Base-by-base conservation (phyloP, 2,113 vertebrate species). In the Ibidorhyncha struthersii region DNA sequence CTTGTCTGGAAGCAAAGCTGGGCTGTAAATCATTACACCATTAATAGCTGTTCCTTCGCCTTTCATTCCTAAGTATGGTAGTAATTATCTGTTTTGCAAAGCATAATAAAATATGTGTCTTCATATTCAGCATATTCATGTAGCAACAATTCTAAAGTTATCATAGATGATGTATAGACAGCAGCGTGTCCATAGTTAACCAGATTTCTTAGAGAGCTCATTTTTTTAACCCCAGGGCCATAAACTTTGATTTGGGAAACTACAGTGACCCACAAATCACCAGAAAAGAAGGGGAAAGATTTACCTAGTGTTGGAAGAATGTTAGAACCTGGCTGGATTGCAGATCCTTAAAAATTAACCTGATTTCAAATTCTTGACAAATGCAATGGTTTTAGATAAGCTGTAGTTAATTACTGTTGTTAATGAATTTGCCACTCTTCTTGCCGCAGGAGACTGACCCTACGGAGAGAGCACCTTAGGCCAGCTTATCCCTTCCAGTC, bases 81-180 rank as follows among this genome's bases (percentile, higher is more conserved):
- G 82, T 52, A 94, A 97, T 96, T 95, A 96, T 96, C 85, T 96
- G 69, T 96, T 94, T 96, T 94, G 82, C 52, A 96, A 93, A 95
- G 52, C 90, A 58, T 74, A 95, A 88, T 94, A 95, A 94, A 94
- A 78, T 86, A 38, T 77, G 59, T 83, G 91, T 89, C 95, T 95
- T 96, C 83, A 53, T 96, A 89, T 65, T 91, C 89, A 87, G 86
- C 89, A 89, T 92, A 92, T 89, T 82, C 55, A 65, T 91, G 66
- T 81, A 91, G 62, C 2, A 3, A 86, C 50, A 96, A 93, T 95
- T 96, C 89, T 84, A 87, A 82, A 94, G 86, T 81, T 87, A 85
- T 84, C 27, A 41, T 61, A 49, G 47, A 78, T 79, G 55, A 89
- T 82, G 71, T 86, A 91, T 40, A 84, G 59, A 26, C 43, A 87